Evolutionary conservation across 2,888 invertebrate genomes (phyloP), one percentile per base, ranked within the genome.

Genomic region (Agelastica alni): DNA sequence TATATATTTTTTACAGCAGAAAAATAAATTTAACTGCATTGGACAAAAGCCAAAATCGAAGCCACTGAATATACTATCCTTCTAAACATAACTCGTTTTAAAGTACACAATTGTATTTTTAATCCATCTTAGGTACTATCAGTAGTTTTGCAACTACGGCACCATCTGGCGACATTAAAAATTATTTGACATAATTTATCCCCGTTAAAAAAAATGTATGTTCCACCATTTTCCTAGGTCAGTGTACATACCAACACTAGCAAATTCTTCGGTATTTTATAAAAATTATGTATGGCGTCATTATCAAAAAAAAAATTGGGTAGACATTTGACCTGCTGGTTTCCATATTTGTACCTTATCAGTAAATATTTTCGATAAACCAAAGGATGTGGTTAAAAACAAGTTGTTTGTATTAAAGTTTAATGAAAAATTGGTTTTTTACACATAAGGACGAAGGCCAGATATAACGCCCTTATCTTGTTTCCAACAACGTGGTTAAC

Each of bases 141-240:
- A n/a, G n/a, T n/a, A n/a, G n/a, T n/a, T n/a, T n/a, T n/a, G n/a
- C n/a, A n/a, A 10, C 37, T 37, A 31, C n/a, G 1, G 14, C 34
- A 37, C 36, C 46, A 46, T 46, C 46, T 46, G 46, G 36, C 37
- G 46, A 26, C 46, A 46, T 46, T 46, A 41, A 32, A 30, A 41
- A 7, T 18, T 16, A 41, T 14, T 31, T 31, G 20, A 48, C 39
- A 41, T 9, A 7, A n/a, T 20, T 16, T 49, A 41, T 30, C 41
- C 22, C 42, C 20, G 22, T 49, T 31, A 20, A 41, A 31, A 48
- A 42, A 30, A 16, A 30, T 48, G 32, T 48, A 31, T 17, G 22
- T 18, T 18, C 6, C 7, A 49, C 22, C 32, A 49, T 49, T n/a
- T 49, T 30, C 17, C 16, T 49, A 49, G 49, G 49, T 49, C 49